Conservation (phyloP, 2,797 vertebrate genomes). For the Pangasius larnaudii region DNA sequence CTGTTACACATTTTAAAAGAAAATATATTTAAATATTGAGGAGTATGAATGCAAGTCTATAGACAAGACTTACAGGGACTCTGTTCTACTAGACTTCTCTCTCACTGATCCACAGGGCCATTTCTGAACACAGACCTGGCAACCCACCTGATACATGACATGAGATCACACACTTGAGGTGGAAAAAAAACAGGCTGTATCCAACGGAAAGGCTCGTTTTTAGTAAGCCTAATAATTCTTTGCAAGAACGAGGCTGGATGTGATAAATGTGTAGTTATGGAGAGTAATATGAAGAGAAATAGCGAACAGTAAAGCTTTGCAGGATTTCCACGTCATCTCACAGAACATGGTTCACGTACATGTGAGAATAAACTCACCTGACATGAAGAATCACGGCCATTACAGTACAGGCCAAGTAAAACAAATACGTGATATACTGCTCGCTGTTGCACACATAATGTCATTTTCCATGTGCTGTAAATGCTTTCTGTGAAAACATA, state of each 20-base stretch:
- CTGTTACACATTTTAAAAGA: background rate
- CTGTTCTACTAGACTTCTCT: background rate
- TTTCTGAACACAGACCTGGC: background rate
- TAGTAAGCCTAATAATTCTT: background rate
- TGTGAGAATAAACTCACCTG: conserved; percentile 12
- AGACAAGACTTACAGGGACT: background rate
- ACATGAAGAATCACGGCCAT: background rate
- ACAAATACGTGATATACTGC: background rate
- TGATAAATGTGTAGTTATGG: background rate
- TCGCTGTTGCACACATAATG: background rate
- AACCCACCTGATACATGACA: background rate
- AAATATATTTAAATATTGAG: background rate
- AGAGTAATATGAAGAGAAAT: background rate
- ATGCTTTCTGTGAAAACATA: conserved; percentile 5
- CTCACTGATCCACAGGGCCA: background rate
- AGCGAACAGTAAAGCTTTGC: background rate
- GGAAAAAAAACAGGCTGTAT: background rate
- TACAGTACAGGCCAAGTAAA: conserved; percentile 18
- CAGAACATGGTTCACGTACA: background rate
- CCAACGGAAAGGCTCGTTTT: background rate
- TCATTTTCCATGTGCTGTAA: background rate
- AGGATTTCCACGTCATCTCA: conserved; percentile 2
- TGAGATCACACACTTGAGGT: background rate
- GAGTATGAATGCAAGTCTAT: background rate
- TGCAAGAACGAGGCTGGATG: background rate